A percentile compares a stretch with the other conserved stretches of the same genome.
phyloP scores from a whole-genome alignment of 37 sponge, comb jelly and placozoan species.

The Tethya wilhelma region DNA sequence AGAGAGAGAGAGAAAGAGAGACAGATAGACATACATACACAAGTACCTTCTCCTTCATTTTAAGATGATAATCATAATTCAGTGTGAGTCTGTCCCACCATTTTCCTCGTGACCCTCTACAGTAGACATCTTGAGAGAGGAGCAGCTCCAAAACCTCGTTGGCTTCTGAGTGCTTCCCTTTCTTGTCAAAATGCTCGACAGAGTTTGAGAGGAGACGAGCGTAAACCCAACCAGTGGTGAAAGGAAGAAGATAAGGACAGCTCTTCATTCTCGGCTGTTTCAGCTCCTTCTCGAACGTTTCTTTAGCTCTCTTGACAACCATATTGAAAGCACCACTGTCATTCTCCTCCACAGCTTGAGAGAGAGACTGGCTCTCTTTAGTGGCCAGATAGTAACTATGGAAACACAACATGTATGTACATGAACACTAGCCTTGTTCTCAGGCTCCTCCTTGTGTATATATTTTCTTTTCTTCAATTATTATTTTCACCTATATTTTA shows the following conservation, averaged over 20 bases:
- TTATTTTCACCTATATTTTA: no score
- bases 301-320: background rate
- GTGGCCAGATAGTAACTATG: constrained; percentile 30
- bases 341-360: constrained; percentile 8
- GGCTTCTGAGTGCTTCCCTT: constrained; percentile 52
- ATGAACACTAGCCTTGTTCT: no score
- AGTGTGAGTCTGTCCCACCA: constrained; percentile 87
- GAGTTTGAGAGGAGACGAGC: constrained; percentile 18
- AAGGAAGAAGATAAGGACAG: constrained; percentile 41
- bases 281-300: background rate
- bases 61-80: constrained; percentile 80
- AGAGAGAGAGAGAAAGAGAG: no score
- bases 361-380: constrained; percentile 12
- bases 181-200: constrained; percentile 76
- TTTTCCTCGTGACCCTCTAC: constrained; percentile 30
- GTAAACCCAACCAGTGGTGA: constrained; percentile 46
- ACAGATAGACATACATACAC: no score
- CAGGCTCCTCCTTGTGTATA: no score
- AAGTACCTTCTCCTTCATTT: constrained; percentile 48
- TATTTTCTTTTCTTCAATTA: no score
- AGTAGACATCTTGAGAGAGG: constrained; percentile 38
- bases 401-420: no score
- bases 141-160: constrained; percentile 52
- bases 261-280: background rate
- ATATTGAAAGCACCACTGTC: background rate